phyloP scores from a whole-genome alignment of 2,888 invertebrate genomes.

The Dendrolimus houi region DNA sequence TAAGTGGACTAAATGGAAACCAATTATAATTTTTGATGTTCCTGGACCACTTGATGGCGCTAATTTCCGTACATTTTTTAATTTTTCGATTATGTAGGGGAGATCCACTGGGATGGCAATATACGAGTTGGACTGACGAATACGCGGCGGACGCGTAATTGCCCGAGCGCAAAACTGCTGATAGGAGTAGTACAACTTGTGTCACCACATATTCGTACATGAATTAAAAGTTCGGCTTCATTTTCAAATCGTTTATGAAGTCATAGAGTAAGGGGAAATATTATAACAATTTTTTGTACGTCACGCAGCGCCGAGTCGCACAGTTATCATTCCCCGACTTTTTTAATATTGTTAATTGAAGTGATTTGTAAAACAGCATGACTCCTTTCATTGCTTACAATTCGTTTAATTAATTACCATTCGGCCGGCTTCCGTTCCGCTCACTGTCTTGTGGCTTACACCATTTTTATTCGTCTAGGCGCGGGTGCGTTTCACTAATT shows the following conservation, averaged over 20 bases:
- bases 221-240: no score
- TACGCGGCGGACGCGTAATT: no score
- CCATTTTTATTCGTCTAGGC: slow-evolving; percentile 53
- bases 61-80: no score
- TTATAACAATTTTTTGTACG: slow-evolving; percentile 35
- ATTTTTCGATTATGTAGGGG: no score
- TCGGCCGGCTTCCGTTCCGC: slow-evolving; percentile 67
- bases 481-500: slow-evolving; percentile 41
- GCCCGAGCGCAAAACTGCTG: no score
- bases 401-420: slow-evolving; percentile 74
- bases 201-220: no score
- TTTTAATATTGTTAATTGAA: slow-evolving; percentile 76
- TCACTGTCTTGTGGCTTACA: slow-evolving; percentile 47
- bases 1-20: no score
- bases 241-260: slow-evolving; percentile 4
- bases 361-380: slow-evolving; percentile 76
- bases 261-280: slow-evolving; percentile 26
- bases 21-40: no score
- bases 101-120: no score
- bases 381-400: slow-evolving; percentile 75
- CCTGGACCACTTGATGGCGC: no score
- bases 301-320: slow-evolving; percentile 45
- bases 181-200: no score
- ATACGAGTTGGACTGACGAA: no score
- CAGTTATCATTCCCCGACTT: slow-evolving; percentile 62